Conservation (phyloP, 2,888 invertebrate genomes). For the Drosophila engyochracea region DNA sequence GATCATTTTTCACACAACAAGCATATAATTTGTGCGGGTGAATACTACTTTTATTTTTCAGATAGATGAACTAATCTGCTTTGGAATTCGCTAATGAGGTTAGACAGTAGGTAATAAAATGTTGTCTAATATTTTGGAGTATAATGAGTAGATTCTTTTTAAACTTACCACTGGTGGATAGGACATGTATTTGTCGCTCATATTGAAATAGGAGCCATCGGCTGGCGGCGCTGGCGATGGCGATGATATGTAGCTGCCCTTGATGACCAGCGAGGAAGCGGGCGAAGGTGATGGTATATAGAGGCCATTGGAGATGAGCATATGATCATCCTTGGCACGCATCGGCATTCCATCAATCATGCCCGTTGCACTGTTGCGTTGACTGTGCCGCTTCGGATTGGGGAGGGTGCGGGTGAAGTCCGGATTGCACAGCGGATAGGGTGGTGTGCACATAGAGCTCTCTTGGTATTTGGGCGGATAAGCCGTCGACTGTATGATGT, state of each 20-base stretch:
- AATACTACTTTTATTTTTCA: background rate
- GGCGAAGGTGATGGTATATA: conserved; percentile 84
- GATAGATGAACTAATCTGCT: background rate
- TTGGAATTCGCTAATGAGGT: background rate
- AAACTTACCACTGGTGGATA: conserved; percentile 84
- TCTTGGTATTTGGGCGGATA: conserved; percentile 84
- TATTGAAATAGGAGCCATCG: conserved; percentile 84
- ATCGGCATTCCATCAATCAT: conserved; percentile 72
- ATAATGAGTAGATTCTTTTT: background rate
- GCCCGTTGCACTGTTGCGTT: conserved; percentile 77
- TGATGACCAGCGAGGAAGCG: conserved; percentile 83
- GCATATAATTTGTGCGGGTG: background rate
- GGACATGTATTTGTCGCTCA: conserved; percentile 84
- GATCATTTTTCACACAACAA: conserved; percentile 4
- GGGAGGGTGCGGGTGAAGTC: conserved; percentile 84
- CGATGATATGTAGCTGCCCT: conserved; percentile 84
- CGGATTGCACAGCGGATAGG: conserved; percentile 81
- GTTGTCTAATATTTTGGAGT: background rate
- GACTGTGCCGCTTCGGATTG: conserved; percentile 83
- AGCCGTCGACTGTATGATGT: conserved; percentile 83
- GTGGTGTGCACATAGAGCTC: conserved; percentile 84
- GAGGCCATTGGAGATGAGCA: conserved; percentile 83
- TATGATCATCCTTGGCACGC: conserved; percentile 83
- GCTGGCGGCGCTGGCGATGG: conserved; percentile 84
- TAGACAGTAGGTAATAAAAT: background rate